A percentile compares a stretch with the other conserved stretches of the same genome.
phyloP scores from a whole-genome alignment of 2,797 vertebrate genomes.

The Cottoperca gobio region DNA sequence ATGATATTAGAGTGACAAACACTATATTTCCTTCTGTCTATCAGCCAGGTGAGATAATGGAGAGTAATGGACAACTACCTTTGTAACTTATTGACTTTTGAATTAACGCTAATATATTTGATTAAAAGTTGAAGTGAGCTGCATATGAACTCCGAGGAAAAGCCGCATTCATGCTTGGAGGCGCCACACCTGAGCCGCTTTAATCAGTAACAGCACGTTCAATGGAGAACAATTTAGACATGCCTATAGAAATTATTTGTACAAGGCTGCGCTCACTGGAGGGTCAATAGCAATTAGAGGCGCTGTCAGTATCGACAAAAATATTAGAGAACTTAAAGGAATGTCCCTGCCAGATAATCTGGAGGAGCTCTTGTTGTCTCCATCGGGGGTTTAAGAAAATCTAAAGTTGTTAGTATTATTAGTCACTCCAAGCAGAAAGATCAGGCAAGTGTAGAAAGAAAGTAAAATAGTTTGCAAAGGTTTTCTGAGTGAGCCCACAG shows the following conservation, averaged over 20 bases:
- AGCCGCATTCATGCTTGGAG: slow-evolving; percentile 11
- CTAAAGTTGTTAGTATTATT: slow-evolving; percentile 44
- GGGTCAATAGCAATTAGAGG: slow-evolving; percentile 65
- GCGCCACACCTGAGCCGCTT: slow-evolving; percentile 15
- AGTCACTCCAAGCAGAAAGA: slow-evolving; percentile 38
- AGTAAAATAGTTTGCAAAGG: slow-evolving; percentile 36
- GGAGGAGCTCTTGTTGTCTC: slow-evolving; percentile 37
- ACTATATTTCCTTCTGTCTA: slow-evolving; percentile 64
- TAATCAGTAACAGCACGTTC: slow-evolving; percentile 34
- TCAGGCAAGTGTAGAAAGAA: slow-evolving; percentile 35
- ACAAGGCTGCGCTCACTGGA: slow-evolving; percentile 28
- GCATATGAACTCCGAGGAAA: slow-evolving; percentile 58
- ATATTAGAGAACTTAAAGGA: slow-evolving; percentile 50
- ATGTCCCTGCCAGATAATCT: slow-evolving; percentile 23
- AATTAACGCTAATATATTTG: slow-evolving; percentile 74
- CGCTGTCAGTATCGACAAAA: slow-evolving; percentile 46
- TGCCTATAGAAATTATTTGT: slow-evolving; percentile 55
- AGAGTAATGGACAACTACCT: slow-evolving; percentile 75
- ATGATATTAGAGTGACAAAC: slow-evolving; percentile 77
- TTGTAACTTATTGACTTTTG: slow-evolving; percentile 77
- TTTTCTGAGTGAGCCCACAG: slow-evolving; percentile 32
- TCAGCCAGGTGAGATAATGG: slow-evolving; percentile 75
- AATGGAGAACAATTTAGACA: slow-evolving; percentile 51
- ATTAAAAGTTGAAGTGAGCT: slow-evolving; percentile 78
- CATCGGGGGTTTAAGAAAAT: slow-evolving; percentile 37